Evolutionary conservation across 2,113 vertebrate genomes (phyloP), one percentile per base, ranked within the genome.

Genomic region (Choloepus hoffmanni): DNA sequence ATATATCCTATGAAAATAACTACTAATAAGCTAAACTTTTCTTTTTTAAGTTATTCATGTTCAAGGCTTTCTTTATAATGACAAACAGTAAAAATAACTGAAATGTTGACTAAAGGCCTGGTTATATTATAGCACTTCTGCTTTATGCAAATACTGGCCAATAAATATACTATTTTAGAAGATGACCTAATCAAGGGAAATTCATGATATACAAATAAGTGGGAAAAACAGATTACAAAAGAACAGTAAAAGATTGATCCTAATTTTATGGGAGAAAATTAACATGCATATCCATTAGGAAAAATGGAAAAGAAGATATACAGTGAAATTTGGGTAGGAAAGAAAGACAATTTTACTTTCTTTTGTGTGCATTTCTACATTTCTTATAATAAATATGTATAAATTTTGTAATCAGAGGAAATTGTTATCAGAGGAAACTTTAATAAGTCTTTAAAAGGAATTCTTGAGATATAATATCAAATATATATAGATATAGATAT

Each of bases 81-180:
- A 72, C 30, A 89, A 94, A 89, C 13, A 45, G 85, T 60, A 50
- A 84, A 95, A 78, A 84, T 81, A 82, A 67, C 3, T 53, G 55
- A 48, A 92, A 73, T 74, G 21, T 43, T 89, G 11, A 92, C 72
- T 79, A 85, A 77, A 62, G 6, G 14, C 15, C 86, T 58, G 62
- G 36, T 65, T 63, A 90, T 73, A 91, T 82, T 77, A 91, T 23
- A 33, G 55, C 40, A 94, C 68, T 10, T 10, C 83, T 45, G 76
- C 24, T 79, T 96, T 53, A 84, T 90, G 43, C 23, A 85, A 94
- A 82, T 84, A 94, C 72, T 73, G 81, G n/a, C 28, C 53, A 79
- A 70, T 58, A 85, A 90, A 74, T 92, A 79, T 53, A 68, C 36
- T 55, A 85, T 74, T 89, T 85, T 76, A 85, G 50, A 90, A 73